These are phyloP conservation scores for Petroica traversi DNA, from an alignment of 2,113 vertebrate species.

Conservation along the genomic window DNA sequence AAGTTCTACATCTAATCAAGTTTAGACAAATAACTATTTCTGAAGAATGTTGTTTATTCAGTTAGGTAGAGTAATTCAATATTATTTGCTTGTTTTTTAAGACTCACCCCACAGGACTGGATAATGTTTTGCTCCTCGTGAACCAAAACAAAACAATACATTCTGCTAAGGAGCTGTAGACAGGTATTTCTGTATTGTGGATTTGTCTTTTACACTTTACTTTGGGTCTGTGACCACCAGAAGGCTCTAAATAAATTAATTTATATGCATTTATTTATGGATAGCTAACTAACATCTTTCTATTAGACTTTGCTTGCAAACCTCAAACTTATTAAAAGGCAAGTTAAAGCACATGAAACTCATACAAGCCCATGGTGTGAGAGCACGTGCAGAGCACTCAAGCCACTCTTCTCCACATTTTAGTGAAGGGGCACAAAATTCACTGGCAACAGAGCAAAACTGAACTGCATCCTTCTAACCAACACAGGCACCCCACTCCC, in stretches of 20 bases:
- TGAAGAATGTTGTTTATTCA: not conserved
- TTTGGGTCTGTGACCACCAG: not conserved
- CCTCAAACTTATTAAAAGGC: constrained; percentile 3
- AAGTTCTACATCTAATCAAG: not conserved
- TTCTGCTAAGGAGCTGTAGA: not conserved
- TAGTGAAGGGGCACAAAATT: not conserved
- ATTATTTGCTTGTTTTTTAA: not conserved
- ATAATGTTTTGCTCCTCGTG: not conserved
- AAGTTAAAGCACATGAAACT: not conserved
- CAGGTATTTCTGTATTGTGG: not conserved
- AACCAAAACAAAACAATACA: not conserved
- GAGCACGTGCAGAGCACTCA: not conserved
- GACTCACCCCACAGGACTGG: not conserved
- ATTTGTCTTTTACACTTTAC: not conserved
- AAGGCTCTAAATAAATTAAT: not conserved
- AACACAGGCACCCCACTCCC: not conserved
- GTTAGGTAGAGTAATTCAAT: not conserved
- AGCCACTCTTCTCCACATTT: not conserved
- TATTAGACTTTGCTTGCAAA: not conserved
- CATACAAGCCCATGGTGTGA: not conserved
- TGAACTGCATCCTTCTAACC: not conserved
- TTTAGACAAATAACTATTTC: not conserved
- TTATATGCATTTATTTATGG: not conserved
- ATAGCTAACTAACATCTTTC: not conserved
- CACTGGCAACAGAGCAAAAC: not conserved